These are phyloP conservation scores for Hylomyscus alleni DNA, from an alignment of 2,797 vertebrate genomes.

Conservation along the genomic window DNA sequence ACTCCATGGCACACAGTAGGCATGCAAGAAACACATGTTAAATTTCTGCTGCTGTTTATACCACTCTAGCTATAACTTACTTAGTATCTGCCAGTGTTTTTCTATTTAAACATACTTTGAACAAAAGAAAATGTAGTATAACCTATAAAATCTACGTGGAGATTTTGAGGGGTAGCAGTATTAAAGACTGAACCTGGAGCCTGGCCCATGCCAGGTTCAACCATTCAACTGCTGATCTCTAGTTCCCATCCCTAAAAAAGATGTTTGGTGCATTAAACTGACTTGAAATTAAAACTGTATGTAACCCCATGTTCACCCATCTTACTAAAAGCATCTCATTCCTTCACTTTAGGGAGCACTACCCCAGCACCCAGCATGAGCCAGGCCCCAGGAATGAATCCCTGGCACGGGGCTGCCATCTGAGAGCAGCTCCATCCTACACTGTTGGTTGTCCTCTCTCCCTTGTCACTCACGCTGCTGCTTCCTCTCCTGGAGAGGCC, in stretches of 20 bases:
- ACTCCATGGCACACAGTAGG: neutral
- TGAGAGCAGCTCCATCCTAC: neutral
- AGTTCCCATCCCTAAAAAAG: neutral
- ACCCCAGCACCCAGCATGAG: accelerated
- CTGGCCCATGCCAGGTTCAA: neutral
- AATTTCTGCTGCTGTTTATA: neutral
- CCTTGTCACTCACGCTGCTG: neutral
- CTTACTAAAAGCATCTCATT: neutral
- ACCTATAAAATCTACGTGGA: neutral
- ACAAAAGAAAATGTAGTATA: neutral
- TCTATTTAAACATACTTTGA: neutral
- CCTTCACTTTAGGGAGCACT: neutral
- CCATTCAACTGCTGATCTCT: neutral
- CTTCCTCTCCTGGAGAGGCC: neutral
- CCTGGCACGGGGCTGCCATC: neutral
- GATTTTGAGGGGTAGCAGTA: neutral
- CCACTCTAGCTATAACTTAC: neutral
- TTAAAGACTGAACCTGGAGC: neutral
- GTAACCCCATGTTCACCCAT: neutral
- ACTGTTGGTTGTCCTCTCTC: neutral
- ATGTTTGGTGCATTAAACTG: neutral
- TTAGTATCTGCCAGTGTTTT: neutral
- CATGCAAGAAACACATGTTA: neutral
- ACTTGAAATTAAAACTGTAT: constrained; percentile 31
- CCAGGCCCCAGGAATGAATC: neutral